Evolutionary conservation across 2,113 vertebrate genomes (phyloP).

Genomic region (Glaucomys volans): DNA sequence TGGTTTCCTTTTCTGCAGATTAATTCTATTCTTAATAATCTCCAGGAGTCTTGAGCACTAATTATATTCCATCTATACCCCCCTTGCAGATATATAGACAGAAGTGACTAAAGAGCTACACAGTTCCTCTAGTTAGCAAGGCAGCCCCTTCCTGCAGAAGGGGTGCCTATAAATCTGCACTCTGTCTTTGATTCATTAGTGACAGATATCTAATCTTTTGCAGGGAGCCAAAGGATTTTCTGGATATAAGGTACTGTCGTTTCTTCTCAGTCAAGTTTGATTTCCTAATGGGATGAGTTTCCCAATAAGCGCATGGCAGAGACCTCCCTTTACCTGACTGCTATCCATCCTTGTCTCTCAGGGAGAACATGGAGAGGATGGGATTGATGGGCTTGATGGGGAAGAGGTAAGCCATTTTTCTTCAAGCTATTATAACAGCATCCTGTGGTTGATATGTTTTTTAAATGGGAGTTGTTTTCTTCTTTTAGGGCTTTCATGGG

Average conservation of each 20-base stretch:
- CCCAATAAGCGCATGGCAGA: background rate
- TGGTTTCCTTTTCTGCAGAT: background rate
- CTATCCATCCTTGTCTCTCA: background rate
- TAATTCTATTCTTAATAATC: background rate
- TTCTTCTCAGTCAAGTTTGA: background rate
- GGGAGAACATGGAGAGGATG: slow-evolving; percentile 74
- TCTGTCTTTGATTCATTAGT: background rate
- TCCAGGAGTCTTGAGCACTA: background rate
- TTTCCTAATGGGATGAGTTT: background rate
- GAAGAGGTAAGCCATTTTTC: slow-evolving; percentile 71
- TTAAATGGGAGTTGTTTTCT: background rate
- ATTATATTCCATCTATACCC: background rate
- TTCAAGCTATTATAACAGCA: background rate
- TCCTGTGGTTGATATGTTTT: background rate
- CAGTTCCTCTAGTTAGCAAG: background rate
- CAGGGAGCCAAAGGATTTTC: slow-evolving; percentile 76
- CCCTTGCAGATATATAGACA: background rate
- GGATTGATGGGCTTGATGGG: slow-evolving; percentile 69
- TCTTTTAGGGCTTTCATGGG: slow-evolving; percentile 75
- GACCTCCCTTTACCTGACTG: background rate
- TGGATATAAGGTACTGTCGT: slow-evolving; percentile 74
- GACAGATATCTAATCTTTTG: slow-evolving; percentile 61
- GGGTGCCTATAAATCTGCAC: background rate
- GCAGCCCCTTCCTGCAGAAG: background rate
- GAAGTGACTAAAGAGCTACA: background rate